Evolutionary conservation across 2,797 vertebrate species (phyloP).

Genomic region (Danio aesculapii): DNA sequence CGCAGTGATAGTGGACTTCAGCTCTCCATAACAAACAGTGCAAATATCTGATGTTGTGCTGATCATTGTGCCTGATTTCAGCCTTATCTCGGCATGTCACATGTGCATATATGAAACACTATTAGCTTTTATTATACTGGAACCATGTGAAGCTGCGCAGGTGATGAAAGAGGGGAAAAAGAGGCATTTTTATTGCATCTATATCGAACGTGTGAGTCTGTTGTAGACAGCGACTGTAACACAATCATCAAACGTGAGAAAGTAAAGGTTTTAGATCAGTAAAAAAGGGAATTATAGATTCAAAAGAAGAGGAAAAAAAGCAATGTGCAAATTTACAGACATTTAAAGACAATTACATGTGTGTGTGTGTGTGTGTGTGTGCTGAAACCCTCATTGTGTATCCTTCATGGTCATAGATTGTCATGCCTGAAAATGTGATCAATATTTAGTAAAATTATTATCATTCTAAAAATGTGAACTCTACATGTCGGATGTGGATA

Average conservation of each 20-base stretch:
- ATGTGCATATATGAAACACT: not conserved
- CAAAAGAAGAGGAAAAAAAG: constrained; percentile 53
- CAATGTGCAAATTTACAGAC: constrained; percentile 65
- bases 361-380: too few relatives aligned
- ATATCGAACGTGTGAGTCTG: constrained; percentile 92
- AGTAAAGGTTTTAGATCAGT: constrained; percentile 83
- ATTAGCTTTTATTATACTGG: constrained; percentile 2
- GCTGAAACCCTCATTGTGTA: too few relatives aligned
- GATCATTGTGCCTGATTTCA: not conserved
- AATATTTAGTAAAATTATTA: too few relatives aligned
- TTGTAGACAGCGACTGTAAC: constrained; percentile 92
- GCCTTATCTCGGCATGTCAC: not conserved
- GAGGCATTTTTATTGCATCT: constrained; percentile 98
- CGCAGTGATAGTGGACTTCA: constrained; percentile 79
- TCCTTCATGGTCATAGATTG: too few relatives aligned
- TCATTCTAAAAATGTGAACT: too few relatives aligned
- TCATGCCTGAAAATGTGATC: too few relatives aligned
- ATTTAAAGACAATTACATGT: too few relatives aligned
- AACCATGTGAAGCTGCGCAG: not conserved
- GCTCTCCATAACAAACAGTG: constrained; percentile 87
- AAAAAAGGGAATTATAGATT: constrained; percentile 84
- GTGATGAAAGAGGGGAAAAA: constrained; percentile 72
- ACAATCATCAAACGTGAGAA: constrained; percentile 89
- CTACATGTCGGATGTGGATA: too few relatives aligned
- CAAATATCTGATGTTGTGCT: constrained; percentile 67